phyloP scores from a whole-genome alignment of 2,113 vertebrate species.

The Callaeas wilsoni region DNA sequence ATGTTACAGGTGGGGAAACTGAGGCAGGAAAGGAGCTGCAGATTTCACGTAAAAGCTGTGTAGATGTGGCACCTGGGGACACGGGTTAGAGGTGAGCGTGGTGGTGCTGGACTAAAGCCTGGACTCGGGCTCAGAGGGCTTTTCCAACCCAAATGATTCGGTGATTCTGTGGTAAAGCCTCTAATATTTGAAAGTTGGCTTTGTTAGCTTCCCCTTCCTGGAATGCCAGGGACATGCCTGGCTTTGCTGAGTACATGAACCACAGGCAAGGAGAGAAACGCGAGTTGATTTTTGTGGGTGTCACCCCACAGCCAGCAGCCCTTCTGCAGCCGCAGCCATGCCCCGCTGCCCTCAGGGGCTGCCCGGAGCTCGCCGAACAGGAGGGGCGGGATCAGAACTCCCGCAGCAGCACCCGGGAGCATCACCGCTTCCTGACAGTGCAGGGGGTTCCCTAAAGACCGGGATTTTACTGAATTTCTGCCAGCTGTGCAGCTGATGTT shows the following conservation, averaged over 20 bases:
- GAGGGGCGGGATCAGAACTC: rapidly evolving
- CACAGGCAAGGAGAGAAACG: rapidly evolving
- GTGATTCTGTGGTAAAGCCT: rapidly evolving
- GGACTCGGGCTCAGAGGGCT: not conserved
- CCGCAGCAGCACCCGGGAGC: rapidly evolving
- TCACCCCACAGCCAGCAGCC: not conserved
- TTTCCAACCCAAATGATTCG: not conserved
- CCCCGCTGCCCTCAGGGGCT: not conserved
- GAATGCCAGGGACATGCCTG: rapidly evolving
- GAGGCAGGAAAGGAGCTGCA: not conserved
- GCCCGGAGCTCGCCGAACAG: rapidly evolving
- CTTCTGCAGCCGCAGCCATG: rapidly evolving
- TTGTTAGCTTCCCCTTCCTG: rapidly evolving
- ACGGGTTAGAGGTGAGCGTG: not conserved
- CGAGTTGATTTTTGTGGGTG: rapidly evolving
- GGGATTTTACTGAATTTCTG: rapidly evolving
- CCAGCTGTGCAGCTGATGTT: not conserved
- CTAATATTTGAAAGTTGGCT: rapidly evolving
- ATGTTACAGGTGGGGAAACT: not conserved
- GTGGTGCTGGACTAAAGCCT: not conserved
- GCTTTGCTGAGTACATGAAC: rapidly evolving
- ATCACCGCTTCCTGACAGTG: rapidly evolving
- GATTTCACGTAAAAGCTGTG: not conserved
- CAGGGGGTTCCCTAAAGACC: rapidly evolving
- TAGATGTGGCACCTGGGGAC: not conserved